These are phyloP conservation scores for Colletes latitarsis DNA, from an alignment of 1,140 invertebrate genomes.

Conservation along the genomic window DNA sequence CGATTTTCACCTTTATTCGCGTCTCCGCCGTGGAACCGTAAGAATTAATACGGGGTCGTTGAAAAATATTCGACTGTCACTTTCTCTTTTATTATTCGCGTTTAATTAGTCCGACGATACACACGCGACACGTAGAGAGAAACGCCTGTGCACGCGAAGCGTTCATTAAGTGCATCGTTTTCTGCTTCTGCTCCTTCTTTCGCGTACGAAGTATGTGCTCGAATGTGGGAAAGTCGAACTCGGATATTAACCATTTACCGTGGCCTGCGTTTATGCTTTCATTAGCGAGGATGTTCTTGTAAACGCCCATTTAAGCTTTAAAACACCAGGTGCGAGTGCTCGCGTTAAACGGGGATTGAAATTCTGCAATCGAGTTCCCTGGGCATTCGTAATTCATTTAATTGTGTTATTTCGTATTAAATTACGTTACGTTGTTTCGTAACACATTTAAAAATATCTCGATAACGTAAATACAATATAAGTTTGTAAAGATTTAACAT, in stretches of 20 bases:
- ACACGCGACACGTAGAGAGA: slow-evolving; percentile 15
- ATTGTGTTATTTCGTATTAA: too few relatives aligned
- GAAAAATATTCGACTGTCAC: background rate
- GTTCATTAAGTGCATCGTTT: slow-evolving; percentile 38
- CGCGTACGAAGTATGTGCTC: background rate
- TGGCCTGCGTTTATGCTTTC: background rate
- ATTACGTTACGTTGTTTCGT: too few relatives aligned
- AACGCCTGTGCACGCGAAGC: slow-evolving; percentile 36
- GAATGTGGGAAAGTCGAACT: slow-evolving; percentile 7
- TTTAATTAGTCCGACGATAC: slow-evolving; percentile 39
- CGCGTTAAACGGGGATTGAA: background rate
- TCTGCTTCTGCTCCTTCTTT: background rate
- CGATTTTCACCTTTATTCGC: slow-evolving; percentile 1
- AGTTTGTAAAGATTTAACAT: too few relatives aligned
- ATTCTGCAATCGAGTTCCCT: too few relatives aligned
- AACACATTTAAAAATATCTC: too few relatives aligned
- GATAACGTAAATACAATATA: too few relatives aligned
- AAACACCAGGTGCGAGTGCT: background rate
- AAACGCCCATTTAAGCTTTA: background rate
- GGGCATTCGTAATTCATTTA: too few relatives aligned
- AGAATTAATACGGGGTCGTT: background rate
- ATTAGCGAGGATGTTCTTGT: background rate
- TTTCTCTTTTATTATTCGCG: slow-evolving; percentile 47
- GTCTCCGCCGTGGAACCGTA: background rate
- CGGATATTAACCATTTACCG: background rate